These are phyloP conservation scores for Polyergus mexicanus DNA, from an alignment of 1,140 invertebrate genomes.

Conservation along the genomic window DNA sequence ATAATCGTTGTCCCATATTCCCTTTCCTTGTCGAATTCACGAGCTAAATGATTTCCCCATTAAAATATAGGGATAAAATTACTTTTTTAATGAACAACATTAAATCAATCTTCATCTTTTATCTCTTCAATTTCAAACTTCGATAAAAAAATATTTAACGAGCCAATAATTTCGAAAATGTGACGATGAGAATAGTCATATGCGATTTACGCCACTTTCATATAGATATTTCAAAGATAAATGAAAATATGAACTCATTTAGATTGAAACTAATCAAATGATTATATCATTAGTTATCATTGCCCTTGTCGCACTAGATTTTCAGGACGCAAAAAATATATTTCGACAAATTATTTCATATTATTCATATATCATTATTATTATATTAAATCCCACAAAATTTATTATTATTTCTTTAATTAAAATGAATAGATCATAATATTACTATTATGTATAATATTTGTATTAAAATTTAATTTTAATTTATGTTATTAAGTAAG, in stretches of 20 bases:
- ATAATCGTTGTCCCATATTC: not conserved
- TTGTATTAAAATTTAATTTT: constrained; percentile 30
- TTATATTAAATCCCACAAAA: not conserved
- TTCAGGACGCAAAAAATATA: not conserved
- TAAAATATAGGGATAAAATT: constrained; percentile 2
- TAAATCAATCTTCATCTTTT: not conserved
- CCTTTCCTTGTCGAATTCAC: constrained; percentile 7
- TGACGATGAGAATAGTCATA: not conserved
- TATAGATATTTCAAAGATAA: not conserved
- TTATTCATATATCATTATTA: not conserved
- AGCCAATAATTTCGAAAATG: not conserved
- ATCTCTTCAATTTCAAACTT: not conserved
- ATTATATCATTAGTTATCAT: constrained; percentile 3
- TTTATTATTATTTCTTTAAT: constrained; percentile 18
- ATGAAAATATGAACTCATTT: constrained; percentile 7
- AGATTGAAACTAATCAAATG: constrained; percentile 3
- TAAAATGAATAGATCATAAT: not conserved
- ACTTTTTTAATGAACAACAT: constrained; percentile 18
- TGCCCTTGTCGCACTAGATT: not conserved
- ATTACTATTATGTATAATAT: constrained; percentile 3
- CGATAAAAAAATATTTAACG: not conserved
- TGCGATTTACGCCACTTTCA: not conserved
- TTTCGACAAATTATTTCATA: constrained; percentile 15
- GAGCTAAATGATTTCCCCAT: not conserved
- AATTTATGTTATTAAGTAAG: not conserved